phyloP scores from a whole-genome alignment of 2,797 vertebrate genomes.

The Calcarius lapponicus region DNA sequence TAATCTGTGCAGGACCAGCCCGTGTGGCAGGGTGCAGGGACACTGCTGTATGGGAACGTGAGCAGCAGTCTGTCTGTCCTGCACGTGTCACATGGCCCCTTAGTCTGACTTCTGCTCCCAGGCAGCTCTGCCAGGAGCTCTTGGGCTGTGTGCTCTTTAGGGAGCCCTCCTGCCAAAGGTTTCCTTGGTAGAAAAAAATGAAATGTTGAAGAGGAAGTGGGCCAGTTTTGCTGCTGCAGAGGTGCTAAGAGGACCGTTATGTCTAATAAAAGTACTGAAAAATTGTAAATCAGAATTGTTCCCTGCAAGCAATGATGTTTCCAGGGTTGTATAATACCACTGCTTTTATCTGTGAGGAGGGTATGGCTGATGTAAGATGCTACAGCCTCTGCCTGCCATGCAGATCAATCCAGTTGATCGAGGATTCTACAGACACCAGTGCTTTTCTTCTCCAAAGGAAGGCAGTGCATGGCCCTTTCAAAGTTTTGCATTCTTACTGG shows the following conservation, averaged over 20 bases:
- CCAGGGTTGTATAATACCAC: not conserved
- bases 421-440: not conserved
- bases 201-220: not conserved
- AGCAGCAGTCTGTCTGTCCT: not conserved
- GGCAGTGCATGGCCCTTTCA: not conserved
- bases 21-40: not conserved
- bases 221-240: not conserved
- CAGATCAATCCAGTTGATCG: not conserved
- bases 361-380: not conserved
- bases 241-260: not conserved
- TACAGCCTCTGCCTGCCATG: not conserved
- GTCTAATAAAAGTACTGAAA: not conserved
- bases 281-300: not conserved
- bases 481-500: not conserved
- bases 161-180: not conserved
- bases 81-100: not conserved
- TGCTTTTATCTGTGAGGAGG: not conserved
- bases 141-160: fast-evolving
- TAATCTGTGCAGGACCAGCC: fast-evolving
- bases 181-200: not conserved
- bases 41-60: not conserved
- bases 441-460: not conserved
- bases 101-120: not conserved
- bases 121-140: not conserved
- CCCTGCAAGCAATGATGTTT: not conserved